phyloP scores from a whole-genome alignment of 2,888 invertebrate species.

The Gortyna flavago region DNA sequence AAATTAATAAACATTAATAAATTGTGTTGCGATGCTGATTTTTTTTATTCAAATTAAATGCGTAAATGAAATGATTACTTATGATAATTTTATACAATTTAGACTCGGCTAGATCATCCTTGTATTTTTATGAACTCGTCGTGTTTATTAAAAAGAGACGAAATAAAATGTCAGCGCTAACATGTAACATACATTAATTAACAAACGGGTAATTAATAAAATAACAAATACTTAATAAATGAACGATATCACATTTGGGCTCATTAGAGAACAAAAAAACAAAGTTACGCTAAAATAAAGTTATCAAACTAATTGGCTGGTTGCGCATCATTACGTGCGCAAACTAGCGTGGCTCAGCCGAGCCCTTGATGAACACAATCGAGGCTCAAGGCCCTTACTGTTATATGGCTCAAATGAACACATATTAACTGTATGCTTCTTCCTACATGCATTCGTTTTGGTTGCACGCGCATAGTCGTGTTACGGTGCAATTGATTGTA shows the following conservation, averaged over 20 bases:
- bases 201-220: not conserved
- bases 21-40: not conserved
- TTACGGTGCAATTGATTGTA: not conserved
- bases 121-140: not conserved
- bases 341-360: slow-evolving; percentile 12
- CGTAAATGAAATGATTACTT: not conserved
- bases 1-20: no score
- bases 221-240: not conserved
- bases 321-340: slow-evolving; percentile 39
- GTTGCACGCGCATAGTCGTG: not conserved
- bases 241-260: not conserved
- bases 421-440: not conserved
- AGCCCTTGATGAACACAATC: slow-evolving; percentile 43
- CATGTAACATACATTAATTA: not conserved
- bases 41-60: not conserved
- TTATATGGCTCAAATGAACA: not conserved
- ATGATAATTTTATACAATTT: slow-evolving; percentile 6
- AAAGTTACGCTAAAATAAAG: slow-evolving; percentile 16
- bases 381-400: slow-evolving; percentile 35
- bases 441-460: not conserved
- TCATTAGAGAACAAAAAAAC: not conserved
- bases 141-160: not conserved
- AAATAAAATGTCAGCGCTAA: not conserved
- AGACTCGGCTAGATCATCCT: not conserved
- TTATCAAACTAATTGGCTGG: slow-evolving; percentile 25